Conservation (phyloP, 1,140 invertebrate genomes). For the Drosophila repleta region DNA sequence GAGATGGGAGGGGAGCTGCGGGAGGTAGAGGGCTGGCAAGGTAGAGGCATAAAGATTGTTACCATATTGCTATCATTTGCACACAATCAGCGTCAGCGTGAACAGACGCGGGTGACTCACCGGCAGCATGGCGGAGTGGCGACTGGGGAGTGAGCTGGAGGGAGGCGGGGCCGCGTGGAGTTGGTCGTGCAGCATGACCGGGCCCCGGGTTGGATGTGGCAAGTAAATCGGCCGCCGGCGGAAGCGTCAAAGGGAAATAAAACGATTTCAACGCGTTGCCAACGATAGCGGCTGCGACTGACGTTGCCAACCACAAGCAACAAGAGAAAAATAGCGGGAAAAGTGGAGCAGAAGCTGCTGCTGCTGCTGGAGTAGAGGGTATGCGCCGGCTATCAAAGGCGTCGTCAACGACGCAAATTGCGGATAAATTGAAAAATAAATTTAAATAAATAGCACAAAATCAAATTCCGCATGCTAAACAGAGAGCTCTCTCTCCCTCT, state of each 20-base stretch:
- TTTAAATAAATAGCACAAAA: conserved; percentile 74
- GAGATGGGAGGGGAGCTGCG: background rate
- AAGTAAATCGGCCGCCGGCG: conserved; percentile 17
- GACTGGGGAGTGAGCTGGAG: background rate
- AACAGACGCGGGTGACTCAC: conserved; percentile 43
- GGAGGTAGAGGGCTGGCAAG: background rate
- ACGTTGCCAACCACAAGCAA: conserved; percentile 38
- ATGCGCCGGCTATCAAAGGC: background rate
- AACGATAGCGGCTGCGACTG: conserved; percentile 45
- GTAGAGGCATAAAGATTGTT: conserved; percentile 73
- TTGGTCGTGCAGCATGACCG: conserved; percentile 42
- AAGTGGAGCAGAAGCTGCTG: background rate
- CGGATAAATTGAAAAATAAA: conserved; percentile 75
- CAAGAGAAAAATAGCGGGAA: background rate
- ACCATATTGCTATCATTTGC: conserved; percentile 81
- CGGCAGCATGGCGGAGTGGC: background rate
- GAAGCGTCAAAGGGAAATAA: conserved; percentile 59
- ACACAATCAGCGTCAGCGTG: conserved; percentile 66
- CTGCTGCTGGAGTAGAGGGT: background rate
- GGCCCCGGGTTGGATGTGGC: background rate
- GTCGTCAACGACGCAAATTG: conserved; percentile 47
- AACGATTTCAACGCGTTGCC: conserved; percentile 48
- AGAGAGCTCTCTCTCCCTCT: conserved; percentile 3
- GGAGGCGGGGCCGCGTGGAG: background rate
- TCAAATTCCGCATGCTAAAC: conserved; percentile 64